Base-by-base conservation (phyloP, 2,797 vertebrate genomes). In the Alosa sapidissima region DNA sequence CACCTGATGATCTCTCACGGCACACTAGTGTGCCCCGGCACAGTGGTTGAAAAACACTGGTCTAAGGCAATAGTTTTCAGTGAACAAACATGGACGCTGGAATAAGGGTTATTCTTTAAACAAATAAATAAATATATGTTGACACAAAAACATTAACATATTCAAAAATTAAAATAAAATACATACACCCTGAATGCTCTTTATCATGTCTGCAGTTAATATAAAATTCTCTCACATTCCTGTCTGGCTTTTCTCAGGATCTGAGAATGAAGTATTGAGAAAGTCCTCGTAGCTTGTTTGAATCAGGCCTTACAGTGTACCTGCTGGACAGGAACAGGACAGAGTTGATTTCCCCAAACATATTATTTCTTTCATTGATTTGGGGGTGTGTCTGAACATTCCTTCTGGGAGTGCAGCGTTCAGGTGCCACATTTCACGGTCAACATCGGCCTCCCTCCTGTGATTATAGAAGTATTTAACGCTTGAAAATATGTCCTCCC, bases 341-440 rank as follows among this genome's bases (percentile, higher is more conserved):
- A 14, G 3, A 3, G 36, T 72, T 72, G 14, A 41, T 36, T 41
- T 4, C 65, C 65, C 33, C 8, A 36, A 36, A 16, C 65, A 0
- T 33, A 72, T 36, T 36, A 72, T 72, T 14, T 36, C 65, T 72
- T 16, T 16, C 65, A 72, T 72, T 72, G 65, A 72, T 72, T 72
- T 13, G 65, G 33, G 65, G 65, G 10, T 72, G 65, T 72, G 24
- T 72, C 28, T 36, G 65, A 36, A 36, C 65, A 72, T 11, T 36
- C 33, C 11, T 28, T 65, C 62, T 65, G 24, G 28, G 62, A 28
- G 2, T 3, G 51, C 3, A 2, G 51, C 13, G 24, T n/a, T 11
- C 8, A 33, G 62, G 33, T 1, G 24, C 24, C 62, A 28, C 62
- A 33, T 33, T 28, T 65, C 24, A 11, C 1, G 24, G 60, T 3